A percentile compares a stretch with the other conserved stretches of the same genome.
Evolutionary conservation across 2,888 invertebrate species (phyloP).

Genomic region (Glaucopsyche alexis): DNA sequence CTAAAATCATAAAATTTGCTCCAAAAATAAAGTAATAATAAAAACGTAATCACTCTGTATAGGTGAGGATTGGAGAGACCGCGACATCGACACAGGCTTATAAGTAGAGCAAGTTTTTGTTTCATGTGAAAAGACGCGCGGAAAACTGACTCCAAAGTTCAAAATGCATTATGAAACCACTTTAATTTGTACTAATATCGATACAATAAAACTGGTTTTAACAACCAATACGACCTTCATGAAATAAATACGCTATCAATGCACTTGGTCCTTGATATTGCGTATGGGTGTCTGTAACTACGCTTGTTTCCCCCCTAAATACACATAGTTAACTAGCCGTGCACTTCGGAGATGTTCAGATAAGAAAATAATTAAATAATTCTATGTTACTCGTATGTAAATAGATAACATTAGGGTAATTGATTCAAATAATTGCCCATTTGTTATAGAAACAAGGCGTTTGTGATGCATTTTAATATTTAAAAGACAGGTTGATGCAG

Average conservation of each 20-base stretch:
- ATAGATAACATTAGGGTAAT: not conserved
- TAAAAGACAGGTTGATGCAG: not conserved
- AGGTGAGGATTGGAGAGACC: constrained; percentile 55
- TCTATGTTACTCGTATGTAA: constrained; percentile 30
- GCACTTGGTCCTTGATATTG: no score
- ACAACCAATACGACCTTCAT: no score
- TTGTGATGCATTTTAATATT: not conserved
- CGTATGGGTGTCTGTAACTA: not conserved
- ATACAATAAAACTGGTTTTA: not conserved
- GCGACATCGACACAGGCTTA: constrained; percentile 68
- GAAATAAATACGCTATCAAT: no score
- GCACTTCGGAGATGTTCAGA: not conserved
- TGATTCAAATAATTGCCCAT: not conserved
- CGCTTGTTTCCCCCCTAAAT: not conserved
- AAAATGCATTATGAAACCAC: constrained; percentile 17
- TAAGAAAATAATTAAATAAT: constrained; percentile 14
- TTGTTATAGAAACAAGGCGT: not conserved
- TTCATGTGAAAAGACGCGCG: constrained; percentile 46
- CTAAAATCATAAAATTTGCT: no score
- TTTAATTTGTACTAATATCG: not conserved
- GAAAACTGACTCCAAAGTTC: constrained; percentile 48
- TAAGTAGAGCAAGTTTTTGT: constrained; percentile 66
- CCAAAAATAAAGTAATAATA: not conserved
- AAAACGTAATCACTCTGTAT: constrained; percentile 50
- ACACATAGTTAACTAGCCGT: constrained; percentile 6